A percentile compares a stretch with the other conserved stretches of the same genome.
These are phyloP conservation scores for Brachionichthys hirsutus DNA, from an alignment of 2,113 vertebrate species.

Conservation along the genomic window DNA sequence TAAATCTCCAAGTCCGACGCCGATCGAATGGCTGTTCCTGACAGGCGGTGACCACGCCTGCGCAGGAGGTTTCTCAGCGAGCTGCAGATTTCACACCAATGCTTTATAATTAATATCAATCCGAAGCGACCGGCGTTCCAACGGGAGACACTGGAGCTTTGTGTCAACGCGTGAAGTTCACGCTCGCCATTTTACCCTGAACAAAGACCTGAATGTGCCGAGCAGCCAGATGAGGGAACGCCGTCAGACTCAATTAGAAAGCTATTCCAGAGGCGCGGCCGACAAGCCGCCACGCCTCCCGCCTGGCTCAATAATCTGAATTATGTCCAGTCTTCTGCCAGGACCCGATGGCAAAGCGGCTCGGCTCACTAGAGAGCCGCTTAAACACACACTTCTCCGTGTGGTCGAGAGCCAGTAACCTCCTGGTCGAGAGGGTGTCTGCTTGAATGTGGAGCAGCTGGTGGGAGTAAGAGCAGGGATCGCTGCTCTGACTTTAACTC, in stretches of 20 bases:
- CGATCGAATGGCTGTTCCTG: slow-evolving; percentile 24
- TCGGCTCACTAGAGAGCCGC: slow-evolving; percentile 65
- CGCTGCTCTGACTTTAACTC: neutral
- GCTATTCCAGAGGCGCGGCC: slow-evolving; percentile 40
- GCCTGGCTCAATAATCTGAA: slow-evolving; percentile 62
- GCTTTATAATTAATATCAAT: slow-evolving; percentile 43
- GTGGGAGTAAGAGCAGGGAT: slow-evolving; percentile 1
- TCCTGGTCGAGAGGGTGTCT: slow-evolving; percentile 33
- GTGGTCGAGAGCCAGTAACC: slow-evolving; percentile 50
- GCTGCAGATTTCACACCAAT: slow-evolving; percentile 45
- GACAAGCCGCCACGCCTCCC: slow-evolving; percentile 44
- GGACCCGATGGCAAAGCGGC: slow-evolving; percentile 50
- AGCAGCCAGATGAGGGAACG: slow-evolving; percentile 44
- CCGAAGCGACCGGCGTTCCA: slow-evolving; percentile 31
- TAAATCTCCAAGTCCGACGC: slow-evolving; percentile 59
- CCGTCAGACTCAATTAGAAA: slow-evolving; percentile 63
- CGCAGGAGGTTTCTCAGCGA: slow-evolving; percentile 50
- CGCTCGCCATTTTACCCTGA: slow-evolving; percentile 20
- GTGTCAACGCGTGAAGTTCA: slow-evolving; percentile 43
- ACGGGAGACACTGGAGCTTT: slow-evolving; percentile 51
- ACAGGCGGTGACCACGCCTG: slow-evolving; percentile 70
- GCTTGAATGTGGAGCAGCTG: slow-evolving; percentile 54
- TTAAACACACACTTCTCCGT: slow-evolving; percentile 52
- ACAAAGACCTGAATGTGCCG: slow-evolving; percentile 52
- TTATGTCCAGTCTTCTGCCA: slow-evolving; percentile 55